Evolutionary conservation across 2,113 vertebrate species (phyloP).

Genomic region (Lontra canadensis): DNA sequence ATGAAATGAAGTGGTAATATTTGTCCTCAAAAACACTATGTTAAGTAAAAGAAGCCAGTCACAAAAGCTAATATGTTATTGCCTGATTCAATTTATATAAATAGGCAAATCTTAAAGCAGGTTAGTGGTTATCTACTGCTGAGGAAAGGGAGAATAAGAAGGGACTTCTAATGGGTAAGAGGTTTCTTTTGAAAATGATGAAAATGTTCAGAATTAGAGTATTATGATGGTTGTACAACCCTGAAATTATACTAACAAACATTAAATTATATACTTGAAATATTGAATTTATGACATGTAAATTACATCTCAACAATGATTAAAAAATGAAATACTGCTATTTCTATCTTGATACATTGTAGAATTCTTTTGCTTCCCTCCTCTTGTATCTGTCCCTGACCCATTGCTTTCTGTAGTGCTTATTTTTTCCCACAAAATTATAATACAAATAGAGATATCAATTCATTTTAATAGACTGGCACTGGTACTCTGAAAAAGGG

Average conservation of each 20-base stretch:
- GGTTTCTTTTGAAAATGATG: background rate
- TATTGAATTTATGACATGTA: background rate
- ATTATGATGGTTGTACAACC: background rate
- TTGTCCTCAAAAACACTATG: background rate
- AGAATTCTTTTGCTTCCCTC: background rate
- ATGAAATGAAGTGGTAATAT: background rate
- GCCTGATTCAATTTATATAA: background rate
- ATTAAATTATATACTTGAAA: background rate
- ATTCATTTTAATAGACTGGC: background rate
- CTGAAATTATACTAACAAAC: background rate
- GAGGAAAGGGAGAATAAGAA: background rate
- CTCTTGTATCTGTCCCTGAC: background rate
- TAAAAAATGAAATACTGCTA: background rate
- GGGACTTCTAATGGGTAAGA: background rate
- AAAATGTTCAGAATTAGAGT: background rate
- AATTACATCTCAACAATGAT: background rate
- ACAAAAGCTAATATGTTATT: background rate
- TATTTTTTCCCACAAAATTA: background rate
- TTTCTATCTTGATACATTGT: background rate
- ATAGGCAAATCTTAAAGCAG: background rate
- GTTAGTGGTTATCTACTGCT: background rate
- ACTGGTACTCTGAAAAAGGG: background rate
- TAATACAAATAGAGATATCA: background rate
- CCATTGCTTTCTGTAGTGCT: background rate
- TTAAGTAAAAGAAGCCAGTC: background rate